Percentiles rank a stretch among this genome's conserved stretches.
Conservation (phyloP, 37 sponge, comb jelly and placozoan genomes). For the Oopsacas minuta region DNA sequence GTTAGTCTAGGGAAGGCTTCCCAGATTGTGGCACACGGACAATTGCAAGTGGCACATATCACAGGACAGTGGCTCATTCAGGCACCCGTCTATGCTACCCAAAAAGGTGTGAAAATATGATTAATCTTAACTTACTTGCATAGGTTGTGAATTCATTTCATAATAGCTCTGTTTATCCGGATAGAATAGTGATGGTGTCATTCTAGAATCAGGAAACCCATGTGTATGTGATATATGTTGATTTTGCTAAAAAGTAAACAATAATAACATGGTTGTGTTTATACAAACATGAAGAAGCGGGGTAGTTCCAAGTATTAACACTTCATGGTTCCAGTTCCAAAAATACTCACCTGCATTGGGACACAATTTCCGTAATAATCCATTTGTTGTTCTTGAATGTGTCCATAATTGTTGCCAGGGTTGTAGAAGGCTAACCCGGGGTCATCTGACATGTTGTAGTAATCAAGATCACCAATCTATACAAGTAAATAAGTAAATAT, state of each 20-base stretch:
- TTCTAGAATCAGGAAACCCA: not conserved
- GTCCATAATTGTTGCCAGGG: not conserved
- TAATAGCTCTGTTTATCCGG: not conserved
- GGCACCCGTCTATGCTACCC: too few species aligned
- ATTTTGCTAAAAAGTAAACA: too few species aligned
- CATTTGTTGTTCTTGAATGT: not conserved
- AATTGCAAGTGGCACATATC: too few species aligned
- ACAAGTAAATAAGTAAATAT: too few species aligned
- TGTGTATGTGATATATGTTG: not conserved
- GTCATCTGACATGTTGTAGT: not conserved
- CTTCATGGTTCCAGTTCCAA: too few species aligned
- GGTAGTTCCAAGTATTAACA: too few species aligned
- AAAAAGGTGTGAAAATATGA: too few species aligned
- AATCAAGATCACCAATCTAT: not conserved
- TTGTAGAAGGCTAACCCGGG: not conserved
- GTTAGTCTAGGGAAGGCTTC: too few species aligned
- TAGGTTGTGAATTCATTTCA: not conserved
- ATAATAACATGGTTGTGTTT: too few species aligned
- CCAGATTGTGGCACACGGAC: too few species aligned
- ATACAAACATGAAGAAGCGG: not conserved
- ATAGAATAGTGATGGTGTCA: not conserved
- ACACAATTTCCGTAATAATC: not conserved
- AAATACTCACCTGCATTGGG: not conserved
- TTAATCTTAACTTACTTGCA: not conserved
- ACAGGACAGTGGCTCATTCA: too few species aligned